Conservation (phyloP, 2,888 invertebrate species). For the Erynnis tages region DNA sequence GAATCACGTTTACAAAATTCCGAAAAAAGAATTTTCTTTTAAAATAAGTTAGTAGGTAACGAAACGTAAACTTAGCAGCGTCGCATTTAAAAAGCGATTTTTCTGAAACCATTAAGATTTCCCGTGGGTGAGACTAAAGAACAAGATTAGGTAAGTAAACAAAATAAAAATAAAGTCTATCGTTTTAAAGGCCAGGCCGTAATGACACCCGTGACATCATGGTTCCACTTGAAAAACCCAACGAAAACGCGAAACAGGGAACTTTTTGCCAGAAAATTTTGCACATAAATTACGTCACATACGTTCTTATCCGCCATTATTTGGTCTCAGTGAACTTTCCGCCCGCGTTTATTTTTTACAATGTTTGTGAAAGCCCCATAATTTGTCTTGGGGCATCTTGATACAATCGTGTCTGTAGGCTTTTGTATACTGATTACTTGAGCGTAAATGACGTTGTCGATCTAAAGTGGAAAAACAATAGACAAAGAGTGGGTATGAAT, state of each 20-base stretch:
- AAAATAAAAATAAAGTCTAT: slow-evolving; percentile 50
- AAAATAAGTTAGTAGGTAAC: neutral
- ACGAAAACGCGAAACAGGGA: slow-evolving; percentile 50
- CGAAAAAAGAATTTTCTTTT: too few relatives aligned
- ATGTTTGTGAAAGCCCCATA: slow-evolving; percentile 55
- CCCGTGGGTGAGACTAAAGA: slow-evolving; percentile 27
- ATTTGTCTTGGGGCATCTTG: slow-evolving; percentile 48
- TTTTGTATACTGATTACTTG: neutral
- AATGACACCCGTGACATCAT: slow-evolving; percentile 56
- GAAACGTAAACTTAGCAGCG: neutral
- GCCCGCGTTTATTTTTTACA: slow-evolving; percentile 62
- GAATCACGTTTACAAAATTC: too few relatives aligned
- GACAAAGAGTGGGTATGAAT: neutral
- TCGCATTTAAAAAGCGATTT: slow-evolving; percentile 10
- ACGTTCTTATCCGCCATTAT: slow-evolving; percentile 69
- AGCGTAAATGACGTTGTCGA: slow-evolving; percentile 1
- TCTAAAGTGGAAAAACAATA: neutral
- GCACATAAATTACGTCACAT: slow-evolving; percentile 72
- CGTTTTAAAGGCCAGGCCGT: slow-evolving; percentile 57
- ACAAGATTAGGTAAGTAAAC: slow-evolving; percentile 22
- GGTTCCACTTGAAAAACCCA: slow-evolving; percentile 46
- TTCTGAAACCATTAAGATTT: slow-evolving; percentile 23
- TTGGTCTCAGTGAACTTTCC: slow-evolving; percentile 62
- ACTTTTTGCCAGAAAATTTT: slow-evolving; percentile 69
- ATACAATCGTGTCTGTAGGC: slow-evolving; percentile 13